phyloP scores from a whole-genome alignment of 2,888 invertebrate species.

The Drosophila niveifrons region DNA sequence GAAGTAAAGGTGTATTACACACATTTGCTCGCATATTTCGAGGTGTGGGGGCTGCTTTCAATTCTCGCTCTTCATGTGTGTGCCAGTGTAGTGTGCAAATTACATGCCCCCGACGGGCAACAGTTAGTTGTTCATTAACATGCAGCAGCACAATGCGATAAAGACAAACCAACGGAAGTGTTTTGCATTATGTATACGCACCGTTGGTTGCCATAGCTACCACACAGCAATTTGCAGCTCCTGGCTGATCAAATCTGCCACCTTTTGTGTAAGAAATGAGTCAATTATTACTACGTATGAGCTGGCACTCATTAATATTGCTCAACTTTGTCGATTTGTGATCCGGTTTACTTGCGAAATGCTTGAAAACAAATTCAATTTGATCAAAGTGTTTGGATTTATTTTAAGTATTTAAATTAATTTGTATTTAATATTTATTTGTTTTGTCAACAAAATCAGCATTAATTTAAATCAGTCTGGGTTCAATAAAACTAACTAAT shows the following conservation, averaged over 20 bases:
- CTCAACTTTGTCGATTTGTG: background rate
- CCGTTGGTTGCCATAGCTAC: constrained; percentile 18
- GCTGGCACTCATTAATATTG: background rate
- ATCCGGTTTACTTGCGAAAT: background rate
- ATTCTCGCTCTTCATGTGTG: constrained; percentile 19
- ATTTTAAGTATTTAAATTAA: background rate
- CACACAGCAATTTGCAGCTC: constrained; percentile 19
- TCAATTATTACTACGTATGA: background rate
- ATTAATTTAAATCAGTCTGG: background rate
- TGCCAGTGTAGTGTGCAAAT: constrained; percentile 29
- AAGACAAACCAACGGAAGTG: constrained; percentile 41
- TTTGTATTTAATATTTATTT: background rate
- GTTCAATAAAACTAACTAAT: background rate
- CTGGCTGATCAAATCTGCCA: constrained; percentile 3
- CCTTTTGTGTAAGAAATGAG: background rate
- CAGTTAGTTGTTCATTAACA: constrained; percentile 41
- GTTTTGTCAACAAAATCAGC: background rate
- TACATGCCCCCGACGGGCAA: constrained; percentile 22
- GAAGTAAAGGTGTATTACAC: constrained; percentile 29
- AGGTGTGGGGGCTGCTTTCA: constrained; percentile 51
- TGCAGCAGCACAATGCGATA: constrained; percentile 42
- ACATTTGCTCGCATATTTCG: constrained; percentile 17
- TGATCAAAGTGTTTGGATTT: no score
- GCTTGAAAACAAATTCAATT: background rate
- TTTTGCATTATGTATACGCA: constrained; percentile 65